Evolutionary conservation across 64 coral and sea anemone genomes (phyloP), one percentile per base, ranked within the genome.

Genomic region (Pocillopora verrucosa): DNA sequence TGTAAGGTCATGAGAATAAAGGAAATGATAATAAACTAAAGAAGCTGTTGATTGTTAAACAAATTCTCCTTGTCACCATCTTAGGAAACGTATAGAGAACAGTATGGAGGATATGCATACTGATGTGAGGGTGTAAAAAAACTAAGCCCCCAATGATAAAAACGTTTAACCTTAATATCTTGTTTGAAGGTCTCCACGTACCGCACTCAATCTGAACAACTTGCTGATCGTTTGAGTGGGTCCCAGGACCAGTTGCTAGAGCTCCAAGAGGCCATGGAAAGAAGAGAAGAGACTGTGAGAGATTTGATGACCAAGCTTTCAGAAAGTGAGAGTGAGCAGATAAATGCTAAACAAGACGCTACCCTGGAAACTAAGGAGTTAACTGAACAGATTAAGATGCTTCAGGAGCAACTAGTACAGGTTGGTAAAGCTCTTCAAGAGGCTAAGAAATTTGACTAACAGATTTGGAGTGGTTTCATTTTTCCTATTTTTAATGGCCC

Each of bases 391-490:
- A 88, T 96, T n/a, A 93, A 93, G 60, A 90, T 93, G 59, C 41
- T 96, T 73, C 91, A 96, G 73, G 87, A 91, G 45, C 95, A 96
- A 34, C 61, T 96, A 56, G 11, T 89, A 5, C 82, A 93, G 70
- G 91, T 91, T 20, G 69, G 80, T 70, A 24, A 70, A 70, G 10
- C n/a, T 24, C 22, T 24, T 22, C 0, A 7, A n/a, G 20, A 24
- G 12, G 67, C 67, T 24, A 0, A 70, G 9, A 63, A 63, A 13
- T 15, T 13, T 13, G 61, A 63, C 61, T 13, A 0, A 51, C 41
- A 51, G 41, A 30, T 63, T 63, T 63, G 16, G 16, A 13, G 61
- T 9, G 11, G 61, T 17, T 63, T 63, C 16, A 7, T 17, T 51
- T 51, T 51, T 51, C 41, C 3, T 51, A 51, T 51, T 51, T 51